These are phyloP conservation scores for Tetragonula carbonaria DNA, from an alignment of 2,888 invertebrate species.

Conservation along the genomic window DNA sequence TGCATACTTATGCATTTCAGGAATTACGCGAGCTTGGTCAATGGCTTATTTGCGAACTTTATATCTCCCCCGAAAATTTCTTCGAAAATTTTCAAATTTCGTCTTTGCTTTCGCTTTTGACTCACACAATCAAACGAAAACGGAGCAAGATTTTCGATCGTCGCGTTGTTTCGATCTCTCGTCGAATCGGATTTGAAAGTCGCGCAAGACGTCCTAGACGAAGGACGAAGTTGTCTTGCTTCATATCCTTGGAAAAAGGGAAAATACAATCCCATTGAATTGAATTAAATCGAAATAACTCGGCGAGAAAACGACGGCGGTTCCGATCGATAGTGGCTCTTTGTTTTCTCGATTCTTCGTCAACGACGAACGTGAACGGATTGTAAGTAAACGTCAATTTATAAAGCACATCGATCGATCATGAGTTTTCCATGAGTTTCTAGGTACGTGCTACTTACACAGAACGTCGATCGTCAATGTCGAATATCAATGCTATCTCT, in stretches of 20 bases:
- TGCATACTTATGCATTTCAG: slow-evolving; percentile 16
- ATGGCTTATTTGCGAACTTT: not conserved
- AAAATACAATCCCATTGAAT: not conserved
- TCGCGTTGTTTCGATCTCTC: too few relatives aligned
- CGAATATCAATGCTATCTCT: not conserved
- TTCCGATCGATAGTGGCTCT: not conserved
- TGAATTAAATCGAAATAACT: not conserved
- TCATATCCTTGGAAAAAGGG: not conserved
- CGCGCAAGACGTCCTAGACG: not conserved
- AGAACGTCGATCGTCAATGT: not conserved
- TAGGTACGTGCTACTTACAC: not conserved
- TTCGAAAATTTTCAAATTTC: too few relatives aligned
- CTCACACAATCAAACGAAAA: too few relatives aligned
- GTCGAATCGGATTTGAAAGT: slow-evolving; percentile 21
- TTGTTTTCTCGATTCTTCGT: not conserved
- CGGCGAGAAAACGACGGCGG: not conserved
- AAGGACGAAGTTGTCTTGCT: not conserved
- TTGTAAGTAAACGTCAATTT: not conserved
- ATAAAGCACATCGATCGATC: not conserved
- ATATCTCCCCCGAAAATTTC: too few relatives aligned
- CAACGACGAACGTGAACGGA: not conserved
- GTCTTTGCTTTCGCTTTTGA: too few relatives aligned
- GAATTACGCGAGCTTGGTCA: not conserved
- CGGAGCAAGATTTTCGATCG: too few relatives aligned
- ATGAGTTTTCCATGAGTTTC: not conserved